Evolutionary conservation across 2,888 invertebrate genomes (phyloP).

Genomic region (Anthophora plumipes): DNA sequence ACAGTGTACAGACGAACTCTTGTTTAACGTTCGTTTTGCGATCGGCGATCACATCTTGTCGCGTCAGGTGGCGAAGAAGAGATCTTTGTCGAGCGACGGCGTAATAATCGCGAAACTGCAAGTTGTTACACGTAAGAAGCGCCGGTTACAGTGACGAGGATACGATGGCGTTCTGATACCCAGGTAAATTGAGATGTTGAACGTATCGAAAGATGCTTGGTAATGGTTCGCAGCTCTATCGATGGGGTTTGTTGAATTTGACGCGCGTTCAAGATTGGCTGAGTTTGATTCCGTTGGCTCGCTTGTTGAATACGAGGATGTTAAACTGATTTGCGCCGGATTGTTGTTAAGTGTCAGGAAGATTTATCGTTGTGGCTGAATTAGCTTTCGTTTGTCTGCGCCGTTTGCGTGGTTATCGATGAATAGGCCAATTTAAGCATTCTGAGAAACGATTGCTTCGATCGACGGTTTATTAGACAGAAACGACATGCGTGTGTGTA

Average conservation of each 20-base stretch:
- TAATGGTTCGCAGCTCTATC: constrained; percentile 10
- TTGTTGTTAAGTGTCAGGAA: constrained; percentile 38
- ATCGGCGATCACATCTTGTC: neutral
- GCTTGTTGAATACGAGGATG: neutral
- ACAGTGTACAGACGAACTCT: no score
- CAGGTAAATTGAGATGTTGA: constrained; percentile 30
- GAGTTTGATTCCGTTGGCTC: constrained; percentile 13
- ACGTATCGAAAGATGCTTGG: constrained; percentile 11
- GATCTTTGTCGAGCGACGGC: constrained; percentile 3
- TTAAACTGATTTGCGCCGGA: constrained; percentile 24
- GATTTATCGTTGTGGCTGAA: constrained; percentile 30
- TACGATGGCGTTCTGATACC: neutral
- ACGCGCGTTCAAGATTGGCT: constrained; percentile 10
- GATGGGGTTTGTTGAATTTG: constrained; percentile 20
- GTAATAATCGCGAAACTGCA: constrained; percentile 19
- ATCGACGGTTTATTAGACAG: constrained; percentile 9
- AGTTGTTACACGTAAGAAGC: neutral
- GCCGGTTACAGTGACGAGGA: neutral
- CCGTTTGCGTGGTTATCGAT: constrained; percentile 5
- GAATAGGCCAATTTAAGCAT: constrained; percentile 27
- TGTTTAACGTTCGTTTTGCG: neutral
- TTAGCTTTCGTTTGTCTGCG: constrained; percentile 27
- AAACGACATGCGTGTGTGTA: neutral
- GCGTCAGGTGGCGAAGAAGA: neutral
- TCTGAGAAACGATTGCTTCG: constrained; percentile 3